phyloP scores from a whole-genome alignment of 2,888 invertebrate genomes.

The Ennomos fuscantarius region DNA sequence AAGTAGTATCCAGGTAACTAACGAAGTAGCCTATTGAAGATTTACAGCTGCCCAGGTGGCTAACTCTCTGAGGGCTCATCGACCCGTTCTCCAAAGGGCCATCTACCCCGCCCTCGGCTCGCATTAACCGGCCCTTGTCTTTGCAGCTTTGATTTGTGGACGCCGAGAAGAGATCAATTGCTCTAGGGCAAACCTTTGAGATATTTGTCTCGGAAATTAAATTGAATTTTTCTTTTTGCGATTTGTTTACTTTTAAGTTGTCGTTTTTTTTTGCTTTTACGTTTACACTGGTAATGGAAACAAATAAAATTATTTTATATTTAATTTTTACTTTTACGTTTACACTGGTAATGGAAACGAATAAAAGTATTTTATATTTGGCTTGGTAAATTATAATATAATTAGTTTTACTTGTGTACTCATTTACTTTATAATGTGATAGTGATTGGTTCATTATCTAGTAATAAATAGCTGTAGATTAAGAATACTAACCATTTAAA shows the following conservation, averaged over 20 bases:
- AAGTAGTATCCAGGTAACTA: constrained; percentile 6
- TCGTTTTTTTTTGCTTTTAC: too few relatives aligned
- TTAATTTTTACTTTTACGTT: too few relatives aligned
- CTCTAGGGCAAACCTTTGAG: constrained; percentile 51
- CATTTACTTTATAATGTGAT: too few relatives aligned
- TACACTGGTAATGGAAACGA: too few relatives aligned
- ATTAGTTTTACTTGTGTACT: too few relatives aligned
- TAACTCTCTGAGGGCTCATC: constrained; percentile 39
- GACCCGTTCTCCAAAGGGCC: constrained; percentile 36
- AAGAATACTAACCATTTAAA: too few relatives aligned
- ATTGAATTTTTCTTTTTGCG: constrained; percentile 40
- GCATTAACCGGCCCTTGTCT: constrained; percentile 73
- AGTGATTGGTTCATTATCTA: too few relatives aligned
- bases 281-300: too few relatives aligned
- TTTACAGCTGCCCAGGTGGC: constrained; percentile 42
- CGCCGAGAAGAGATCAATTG: constrained; percentile 68
- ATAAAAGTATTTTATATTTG: too few relatives aligned
- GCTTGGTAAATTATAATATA: too few relatives aligned
- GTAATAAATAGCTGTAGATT: too few relatives aligned
- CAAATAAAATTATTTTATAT: too few relatives aligned
- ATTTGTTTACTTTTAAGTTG: constrained; percentile 24
- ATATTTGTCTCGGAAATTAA: constrained; percentile 38
- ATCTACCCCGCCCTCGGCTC: constrained; percentile 61
- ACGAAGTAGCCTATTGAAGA: constrained; percentile 19
- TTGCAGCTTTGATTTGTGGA: constrained; percentile 75